Conservation (phyloP, 2,888 invertebrate genomes). For the Gari tellinella region DNA sequence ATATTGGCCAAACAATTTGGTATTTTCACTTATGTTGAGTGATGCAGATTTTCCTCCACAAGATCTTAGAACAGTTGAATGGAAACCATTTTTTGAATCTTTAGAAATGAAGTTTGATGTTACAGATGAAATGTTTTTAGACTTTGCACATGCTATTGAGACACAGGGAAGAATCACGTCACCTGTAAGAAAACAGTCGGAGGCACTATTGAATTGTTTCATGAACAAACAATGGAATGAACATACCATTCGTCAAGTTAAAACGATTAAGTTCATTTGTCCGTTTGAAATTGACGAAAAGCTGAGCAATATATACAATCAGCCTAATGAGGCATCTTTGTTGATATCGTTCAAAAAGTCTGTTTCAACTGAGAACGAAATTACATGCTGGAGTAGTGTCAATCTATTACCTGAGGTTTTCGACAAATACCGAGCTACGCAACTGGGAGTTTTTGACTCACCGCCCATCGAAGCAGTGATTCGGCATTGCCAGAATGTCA, state of each 20-base stretch:
- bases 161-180: conserved; percentile 10
- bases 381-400: conserved; percentile 44
- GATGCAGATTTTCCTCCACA: conserved; percentile 28
- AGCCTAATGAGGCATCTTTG: background rate
- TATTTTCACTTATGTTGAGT: conserved; percentile 22
- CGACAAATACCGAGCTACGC: background rate
- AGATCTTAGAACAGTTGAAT: conserved; percentile 11
- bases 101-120: conserved; percentile 32
- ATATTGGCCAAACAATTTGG: conserved; percentile 6
- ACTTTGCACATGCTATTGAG: conserved; percentile 34
- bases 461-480: conserved; percentile 42
- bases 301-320: conserved; percentile 16
- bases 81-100: conserved; percentile 31
- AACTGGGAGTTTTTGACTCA: conserved; percentile 35
- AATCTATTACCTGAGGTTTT: conserved; percentile 16
- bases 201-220: conserved; percentile 11
- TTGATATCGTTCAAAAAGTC: conserved; percentile 50
- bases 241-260: conserved; percentile 16
- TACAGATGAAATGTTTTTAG: conserved; percentile 20
- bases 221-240: background rate
- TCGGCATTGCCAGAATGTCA: conserved; percentile 51
- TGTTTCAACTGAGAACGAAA: background rate
- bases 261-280: conserved; percentile 41
- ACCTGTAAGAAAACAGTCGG: conserved; percentile 21
- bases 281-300: conserved; percentile 14